Evolutionary conservation across 2,797 vertebrate genomes (phyloP).

Genomic region (Aldrovandia affinis): DNA sequence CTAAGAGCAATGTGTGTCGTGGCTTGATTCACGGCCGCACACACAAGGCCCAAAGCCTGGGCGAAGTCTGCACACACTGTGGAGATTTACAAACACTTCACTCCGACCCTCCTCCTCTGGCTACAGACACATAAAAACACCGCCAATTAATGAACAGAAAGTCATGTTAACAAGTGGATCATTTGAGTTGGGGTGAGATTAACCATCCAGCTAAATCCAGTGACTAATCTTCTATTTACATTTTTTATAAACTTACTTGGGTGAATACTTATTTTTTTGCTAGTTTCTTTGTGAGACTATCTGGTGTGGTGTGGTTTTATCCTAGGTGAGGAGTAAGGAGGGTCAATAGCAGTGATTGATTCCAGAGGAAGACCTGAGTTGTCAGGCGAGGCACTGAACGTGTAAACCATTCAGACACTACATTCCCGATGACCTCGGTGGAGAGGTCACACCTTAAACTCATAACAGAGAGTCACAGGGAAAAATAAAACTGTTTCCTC

Average conservation of each 20-base stretch:
- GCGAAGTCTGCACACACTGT: background rate
- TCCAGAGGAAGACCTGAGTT: background rate
- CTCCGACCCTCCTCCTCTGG: conserved; percentile 29
- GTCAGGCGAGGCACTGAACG: background rate
- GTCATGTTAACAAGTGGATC: conserved; percentile 13
- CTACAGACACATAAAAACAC: conserved; percentile 11
- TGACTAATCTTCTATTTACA: background rate
- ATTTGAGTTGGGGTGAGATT: background rate
- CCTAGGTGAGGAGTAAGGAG: background rate
- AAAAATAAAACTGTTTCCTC: conserved; percentile 7
- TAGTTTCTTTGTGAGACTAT: background rate
- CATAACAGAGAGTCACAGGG: background rate
- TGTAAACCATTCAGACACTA: background rate
- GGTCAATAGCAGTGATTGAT: background rate
- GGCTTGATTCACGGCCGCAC: conserved; percentile 21
- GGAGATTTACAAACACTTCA: conserved; percentile 18
- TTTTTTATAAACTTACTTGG: background rate
- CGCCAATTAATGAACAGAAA: background rate
- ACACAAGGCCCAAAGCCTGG: conserved; percentile 23
- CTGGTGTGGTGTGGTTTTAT: background rate
- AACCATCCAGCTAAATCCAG: background rate
- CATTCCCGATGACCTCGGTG: background rate
- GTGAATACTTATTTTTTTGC: background rate
- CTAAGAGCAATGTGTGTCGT: conserved; percentile 29
- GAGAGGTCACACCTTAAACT: conserved; percentile 3